Evolutionary conservation across 2,888 invertebrate species (phyloP).

Genomic region (Yponomeuta malinellus): DNA sequence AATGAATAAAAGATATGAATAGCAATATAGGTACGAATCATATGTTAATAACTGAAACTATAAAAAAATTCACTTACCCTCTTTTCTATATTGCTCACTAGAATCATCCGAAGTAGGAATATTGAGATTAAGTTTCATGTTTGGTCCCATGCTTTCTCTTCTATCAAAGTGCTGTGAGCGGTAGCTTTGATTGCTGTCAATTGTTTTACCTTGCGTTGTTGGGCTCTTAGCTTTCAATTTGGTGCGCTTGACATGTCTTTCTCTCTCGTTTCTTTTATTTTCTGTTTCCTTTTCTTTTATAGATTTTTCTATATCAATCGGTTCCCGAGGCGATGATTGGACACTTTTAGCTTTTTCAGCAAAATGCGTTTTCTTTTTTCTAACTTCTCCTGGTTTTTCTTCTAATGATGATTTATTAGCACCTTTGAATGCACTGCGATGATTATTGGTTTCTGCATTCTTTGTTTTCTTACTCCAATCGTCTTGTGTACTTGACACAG

Average conservation of each 20-base stretch:
- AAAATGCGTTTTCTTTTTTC: constrained; percentile 69
- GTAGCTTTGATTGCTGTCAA: constrained; percentile 48
- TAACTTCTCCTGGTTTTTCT: constrained; percentile 50
- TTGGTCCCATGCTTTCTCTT: constrained; percentile 68
- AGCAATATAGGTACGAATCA: background rate
- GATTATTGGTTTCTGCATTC: constrained; percentile 43
- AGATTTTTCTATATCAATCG: constrained; percentile 56
- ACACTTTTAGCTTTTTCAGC: constrained; percentile 62
- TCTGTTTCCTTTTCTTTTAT: constrained; percentile 57
- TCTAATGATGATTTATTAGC: constrained; percentile 54
- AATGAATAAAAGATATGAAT: background rate
- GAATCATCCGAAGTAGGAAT: constrained; percentile 78
- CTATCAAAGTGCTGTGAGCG: constrained; percentile 63
- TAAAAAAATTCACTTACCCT: constrained; percentile 39
- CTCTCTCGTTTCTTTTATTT: constrained; percentile 56
- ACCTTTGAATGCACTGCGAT: constrained; percentile 45
- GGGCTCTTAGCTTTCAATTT: constrained; percentile 70
- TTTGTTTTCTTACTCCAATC: constrained; percentile 60
- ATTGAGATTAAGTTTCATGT: constrained; percentile 71
- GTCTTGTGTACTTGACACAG: constrained; percentile 68
- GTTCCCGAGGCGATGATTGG: constrained; percentile 60
- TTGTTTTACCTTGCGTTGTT: constrained; percentile 51
- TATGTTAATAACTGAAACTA: background rate
- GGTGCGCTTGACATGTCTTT: constrained; percentile 65
- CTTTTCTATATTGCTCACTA: constrained; percentile 72